Conservation (phyloP, 2,888 invertebrate species). For the Sinohyriopsis cumingii region DNA sequence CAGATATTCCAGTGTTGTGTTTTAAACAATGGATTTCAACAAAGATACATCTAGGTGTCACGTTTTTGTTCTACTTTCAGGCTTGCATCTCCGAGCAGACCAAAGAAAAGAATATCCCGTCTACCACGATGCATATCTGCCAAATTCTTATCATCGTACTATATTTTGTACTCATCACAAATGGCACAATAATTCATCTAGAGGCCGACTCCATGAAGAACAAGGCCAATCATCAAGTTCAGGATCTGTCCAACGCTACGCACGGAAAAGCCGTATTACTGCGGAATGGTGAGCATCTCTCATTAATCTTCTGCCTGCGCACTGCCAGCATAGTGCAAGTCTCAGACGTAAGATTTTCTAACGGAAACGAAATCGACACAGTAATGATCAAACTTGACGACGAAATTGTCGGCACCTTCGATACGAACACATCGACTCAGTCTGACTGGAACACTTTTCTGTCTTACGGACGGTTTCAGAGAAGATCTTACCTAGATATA, state of each 20-base stretch:
- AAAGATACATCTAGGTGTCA: too few relatives aligned
- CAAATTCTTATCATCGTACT: too few relatives aligned
- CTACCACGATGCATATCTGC: too few relatives aligned
- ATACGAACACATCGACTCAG: constrained; percentile 4
- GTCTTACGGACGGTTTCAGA: constrained; percentile 19
- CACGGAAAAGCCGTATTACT: constrained; percentile 23
- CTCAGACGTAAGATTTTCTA: constrained; percentile 23
- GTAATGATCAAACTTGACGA: constrained; percentile 20
- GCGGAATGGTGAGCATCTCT: constrained; percentile 10
- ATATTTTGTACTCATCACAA: too few relatives aligned
- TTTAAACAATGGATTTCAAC: too few relatives aligned
- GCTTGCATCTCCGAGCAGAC: too few relatives aligned
- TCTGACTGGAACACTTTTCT: constrained; percentile 12
- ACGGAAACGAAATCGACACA: constrained; percentile 11
- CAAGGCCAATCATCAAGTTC: constrained; percentile 4
- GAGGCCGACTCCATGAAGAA: too few relatives aligned
- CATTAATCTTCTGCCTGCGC: constrained; percentile 25
- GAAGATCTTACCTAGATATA: constrained; percentile 12
- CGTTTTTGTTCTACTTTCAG: too few relatives aligned
- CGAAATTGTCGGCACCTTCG: constrained; percentile 19
- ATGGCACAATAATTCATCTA: too few relatives aligned
- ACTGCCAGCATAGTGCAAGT: constrained; percentile 16
- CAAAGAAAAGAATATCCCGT: too few relatives aligned
- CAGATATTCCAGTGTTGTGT: too few relatives aligned
- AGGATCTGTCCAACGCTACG: constrained; percentile 11